phyloP scores from a whole-genome alignment of 2,888 invertebrate genomes.

The Drosophila phalerata region DNA sequence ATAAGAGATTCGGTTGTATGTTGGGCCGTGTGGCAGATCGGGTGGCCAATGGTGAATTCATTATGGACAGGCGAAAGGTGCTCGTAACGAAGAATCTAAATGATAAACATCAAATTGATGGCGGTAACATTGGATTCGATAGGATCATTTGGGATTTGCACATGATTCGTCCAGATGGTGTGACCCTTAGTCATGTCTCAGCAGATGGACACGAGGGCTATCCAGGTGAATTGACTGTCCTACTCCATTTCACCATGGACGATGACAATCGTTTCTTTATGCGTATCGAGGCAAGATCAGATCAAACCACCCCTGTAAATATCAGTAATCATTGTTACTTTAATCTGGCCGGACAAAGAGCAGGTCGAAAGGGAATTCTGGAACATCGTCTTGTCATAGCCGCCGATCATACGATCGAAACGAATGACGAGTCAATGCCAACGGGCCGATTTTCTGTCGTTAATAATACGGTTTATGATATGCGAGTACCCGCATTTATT shows the following conservation, averaged over 20 bases:
- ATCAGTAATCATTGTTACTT: constrained; percentile 95
- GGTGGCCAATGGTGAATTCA: constrained; percentile 90
- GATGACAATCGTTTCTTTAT: constrained; percentile 91
- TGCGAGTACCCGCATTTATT: constrained; percentile 89
- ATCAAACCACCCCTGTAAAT: constrained; percentile 93
- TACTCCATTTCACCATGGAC: constrained; percentile 90
- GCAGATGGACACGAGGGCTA: constrained; percentile 94
- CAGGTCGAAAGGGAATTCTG: constrained; percentile 87
- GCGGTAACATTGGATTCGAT: constrained; percentile 93
- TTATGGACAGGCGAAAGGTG: constrained; percentile 89
- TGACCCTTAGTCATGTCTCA: constrained; percentile 91
- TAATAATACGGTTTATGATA: constrained; percentile 90
- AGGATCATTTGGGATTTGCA: constrained; percentile 89
- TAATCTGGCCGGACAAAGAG: constrained; percentile 93
- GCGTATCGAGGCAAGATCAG: constrained; percentile 91
- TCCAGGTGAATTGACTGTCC: constrained; percentile 92
- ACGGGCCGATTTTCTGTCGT: constrained; percentile 90
- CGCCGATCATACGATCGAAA: constrained; percentile 91
- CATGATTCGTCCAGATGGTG: constrained; percentile 79
- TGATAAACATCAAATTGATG: constrained; percentile 91
- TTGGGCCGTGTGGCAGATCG: constrained; percentile 95
- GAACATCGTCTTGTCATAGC: constrained; percentile 91
- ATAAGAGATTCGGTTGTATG: constrained; percentile 94
- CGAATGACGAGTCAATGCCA: constrained; percentile 89
- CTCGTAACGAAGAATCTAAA: constrained; percentile 90